Evolutionary conservation across 2,888 invertebrate species (phyloP).

Genomic region (Eupithecia centaureata): DNA sequence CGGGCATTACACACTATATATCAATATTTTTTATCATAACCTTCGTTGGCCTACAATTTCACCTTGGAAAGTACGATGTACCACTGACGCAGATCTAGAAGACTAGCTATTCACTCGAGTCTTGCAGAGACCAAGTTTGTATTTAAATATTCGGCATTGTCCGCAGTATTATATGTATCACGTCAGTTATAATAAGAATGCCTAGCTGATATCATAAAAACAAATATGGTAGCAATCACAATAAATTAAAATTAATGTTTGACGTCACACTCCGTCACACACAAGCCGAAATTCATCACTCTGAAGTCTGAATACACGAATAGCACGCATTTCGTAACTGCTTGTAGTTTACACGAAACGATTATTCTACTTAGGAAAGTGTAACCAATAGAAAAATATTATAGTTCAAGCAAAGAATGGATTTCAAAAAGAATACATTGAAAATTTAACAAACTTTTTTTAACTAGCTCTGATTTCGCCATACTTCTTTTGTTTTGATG

Average conservation of each 20-base stretch:
- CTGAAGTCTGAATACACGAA: conserved; percentile 36
- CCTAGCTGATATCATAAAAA: conserved; percentile 36
- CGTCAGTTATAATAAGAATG: conserved; percentile 18
- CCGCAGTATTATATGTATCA: background rate
- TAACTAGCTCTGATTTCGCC: background rate
- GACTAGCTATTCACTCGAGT: too few relatives aligned
- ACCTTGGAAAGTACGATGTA: too few relatives aligned
- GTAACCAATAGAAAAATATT: background rate
- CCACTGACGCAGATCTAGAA: too few relatives aligned
- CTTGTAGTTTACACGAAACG: conserved; percentile 9
- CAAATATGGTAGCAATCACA: conserved; percentile 37
- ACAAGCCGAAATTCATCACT: conserved; percentile 36
- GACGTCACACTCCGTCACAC: conserved; percentile 36
- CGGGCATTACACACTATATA: too few relatives aligned
- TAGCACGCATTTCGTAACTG: conserved; percentile 40
- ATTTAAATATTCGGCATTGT: background rate
- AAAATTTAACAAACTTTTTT: background rate
- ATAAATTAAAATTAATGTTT: conserved; percentile 44
- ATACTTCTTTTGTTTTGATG: background rate
- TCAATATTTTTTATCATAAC: too few relatives aligned
- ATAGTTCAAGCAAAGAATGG: background rate
- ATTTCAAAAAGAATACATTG: too few relatives aligned
- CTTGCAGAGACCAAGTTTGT: too few relatives aligned
- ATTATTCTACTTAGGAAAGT: conserved; percentile 18
- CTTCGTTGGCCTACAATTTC: too few relatives aligned